phyloP scores from a whole-genome alignment of 2,888 invertebrate species.

The Dryocosmus kuriphilus region DNA sequence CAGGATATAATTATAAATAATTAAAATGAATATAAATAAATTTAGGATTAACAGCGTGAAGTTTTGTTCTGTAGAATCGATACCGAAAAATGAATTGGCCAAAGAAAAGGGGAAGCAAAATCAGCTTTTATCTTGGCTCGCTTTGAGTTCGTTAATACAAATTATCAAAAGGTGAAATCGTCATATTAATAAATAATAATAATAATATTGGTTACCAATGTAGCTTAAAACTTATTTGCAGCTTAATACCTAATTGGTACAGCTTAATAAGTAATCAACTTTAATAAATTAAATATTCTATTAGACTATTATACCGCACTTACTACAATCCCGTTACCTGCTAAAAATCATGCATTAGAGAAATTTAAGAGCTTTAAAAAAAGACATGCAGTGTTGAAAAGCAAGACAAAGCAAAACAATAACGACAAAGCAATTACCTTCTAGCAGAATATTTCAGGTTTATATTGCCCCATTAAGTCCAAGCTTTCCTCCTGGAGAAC shows the following conservation, averaged over 20 bases:
- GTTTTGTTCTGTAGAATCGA: background rate
- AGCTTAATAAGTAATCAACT: background rate
- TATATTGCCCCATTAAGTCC: slow-evolving; percentile 89
- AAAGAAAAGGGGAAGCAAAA: background rate
- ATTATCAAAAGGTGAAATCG: background rate
- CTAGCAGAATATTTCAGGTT: slow-evolving; percentile 89
- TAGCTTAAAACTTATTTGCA: background rate
- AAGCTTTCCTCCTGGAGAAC: slow-evolving; percentile 84
- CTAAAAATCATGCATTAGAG: background rate
- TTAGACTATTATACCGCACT: background rate
- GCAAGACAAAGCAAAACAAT: slow-evolving; percentile 70
- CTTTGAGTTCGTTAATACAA: background rate
- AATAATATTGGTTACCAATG: background rate
- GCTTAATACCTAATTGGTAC: background rate
- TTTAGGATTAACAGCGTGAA: too few species aligned
- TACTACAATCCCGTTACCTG: background rate
- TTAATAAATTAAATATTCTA: background rate
- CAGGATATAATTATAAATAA: too few species aligned
- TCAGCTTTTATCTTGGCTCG: background rate
- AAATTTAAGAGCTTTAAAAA: slow-evolving; percentile 42
- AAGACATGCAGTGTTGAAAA: slow-evolving; percentile 53
- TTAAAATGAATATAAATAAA: too few species aligned
- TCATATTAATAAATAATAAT: background rate
- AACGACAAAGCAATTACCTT: slow-evolving; percentile 80
- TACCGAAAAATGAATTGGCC: background rate